A percentile compares a stretch with the other conserved stretches of the same genome.
Conservation (phyloP, 2,113 vertebrate species). For the Grammomys surdaster region DNA sequence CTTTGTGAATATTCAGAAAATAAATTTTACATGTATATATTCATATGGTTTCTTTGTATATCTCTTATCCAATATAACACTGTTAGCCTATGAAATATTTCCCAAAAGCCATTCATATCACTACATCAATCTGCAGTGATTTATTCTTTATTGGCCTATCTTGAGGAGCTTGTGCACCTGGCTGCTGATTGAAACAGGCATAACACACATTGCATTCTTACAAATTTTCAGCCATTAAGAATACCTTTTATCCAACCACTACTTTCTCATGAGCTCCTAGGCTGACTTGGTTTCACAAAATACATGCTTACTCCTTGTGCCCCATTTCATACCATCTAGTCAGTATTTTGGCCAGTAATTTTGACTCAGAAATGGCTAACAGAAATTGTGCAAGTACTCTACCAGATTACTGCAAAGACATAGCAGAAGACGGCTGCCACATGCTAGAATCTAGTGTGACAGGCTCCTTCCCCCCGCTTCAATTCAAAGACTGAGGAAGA, state of each 20-base stretch:
- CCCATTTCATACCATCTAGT: neutral
- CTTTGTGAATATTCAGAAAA: constrained; percentile 48
- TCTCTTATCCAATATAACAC: neutral
- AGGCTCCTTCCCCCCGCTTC: neutral
- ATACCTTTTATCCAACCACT: neutral
- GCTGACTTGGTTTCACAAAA: neutral
- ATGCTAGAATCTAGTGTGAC: neutral
- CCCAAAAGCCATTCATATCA: neutral
- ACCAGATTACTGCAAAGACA: constrained; percentile 17
- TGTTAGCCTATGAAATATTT: constrained; percentile 39
- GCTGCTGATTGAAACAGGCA: neutral
- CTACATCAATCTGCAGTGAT: neutral
- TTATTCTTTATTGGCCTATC: neutral
- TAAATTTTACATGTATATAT: neutral
- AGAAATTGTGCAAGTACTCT: neutral
- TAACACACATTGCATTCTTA: neutral
- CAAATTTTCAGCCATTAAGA: neutral
- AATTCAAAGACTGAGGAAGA: neutral
- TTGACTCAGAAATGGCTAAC: constrained; percentile 6
- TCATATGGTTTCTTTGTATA: neutral
- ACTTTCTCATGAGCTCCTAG: neutral
- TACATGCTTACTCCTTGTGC: neutral
- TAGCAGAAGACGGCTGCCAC: neutral
- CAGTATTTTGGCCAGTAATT: constrained; percentile 26
- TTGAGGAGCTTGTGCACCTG: neutral